phyloP scores from a whole-genome alignment of 2,797 vertebrate genomes.

The Aplochiton taeniatus region DNA sequence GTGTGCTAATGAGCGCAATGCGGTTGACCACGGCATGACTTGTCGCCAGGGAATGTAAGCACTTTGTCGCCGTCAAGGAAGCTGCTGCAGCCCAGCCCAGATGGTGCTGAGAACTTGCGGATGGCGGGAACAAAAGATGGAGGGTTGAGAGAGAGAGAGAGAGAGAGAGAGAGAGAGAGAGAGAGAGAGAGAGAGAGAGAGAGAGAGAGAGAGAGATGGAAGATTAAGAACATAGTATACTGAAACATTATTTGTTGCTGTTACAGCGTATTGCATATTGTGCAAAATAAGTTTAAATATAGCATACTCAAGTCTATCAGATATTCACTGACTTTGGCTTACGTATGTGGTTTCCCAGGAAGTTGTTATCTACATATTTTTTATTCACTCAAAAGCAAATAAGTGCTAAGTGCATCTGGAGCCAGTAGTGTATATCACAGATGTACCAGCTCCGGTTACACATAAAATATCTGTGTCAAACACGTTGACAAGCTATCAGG shows the following conservation, averaged over 20 bases:
- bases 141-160: conserved; percentile 27
- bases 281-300: conserved; percentile 36
- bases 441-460: conserved; percentile 63
- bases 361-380: conserved; percentile 56
- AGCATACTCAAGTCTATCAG: conserved; percentile 34
- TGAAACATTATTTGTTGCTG: neutral
- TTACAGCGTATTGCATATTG: neutral
- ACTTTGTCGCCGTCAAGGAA: conserved; percentile 35
- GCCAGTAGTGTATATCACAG: conserved; percentile 60
- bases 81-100: conserved; percentile 21
- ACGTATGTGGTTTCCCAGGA: conserved; percentile 54
- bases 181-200: conserved; percentile 1
- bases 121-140: conserved; percentile 9
- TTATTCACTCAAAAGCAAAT: conserved; percentile 52
- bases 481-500: conserved; percentile 69
- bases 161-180: neutral
- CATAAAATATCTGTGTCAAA: conserved; percentile 53
- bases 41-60: conserved; percentile 37
- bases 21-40: conserved; percentile 31
- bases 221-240: neutral
- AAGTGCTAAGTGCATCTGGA: conserved; percentile 54
- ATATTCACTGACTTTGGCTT: conserved; percentile 52
- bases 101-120: conserved; percentile 29
- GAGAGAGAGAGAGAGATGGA: neutral
- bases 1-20: conserved; percentile 41